These are phyloP conservation scores for Phaethornis superciliosus DNA, from an alignment of 2,113 vertebrate genomes.

Conservation along the genomic window DNA sequence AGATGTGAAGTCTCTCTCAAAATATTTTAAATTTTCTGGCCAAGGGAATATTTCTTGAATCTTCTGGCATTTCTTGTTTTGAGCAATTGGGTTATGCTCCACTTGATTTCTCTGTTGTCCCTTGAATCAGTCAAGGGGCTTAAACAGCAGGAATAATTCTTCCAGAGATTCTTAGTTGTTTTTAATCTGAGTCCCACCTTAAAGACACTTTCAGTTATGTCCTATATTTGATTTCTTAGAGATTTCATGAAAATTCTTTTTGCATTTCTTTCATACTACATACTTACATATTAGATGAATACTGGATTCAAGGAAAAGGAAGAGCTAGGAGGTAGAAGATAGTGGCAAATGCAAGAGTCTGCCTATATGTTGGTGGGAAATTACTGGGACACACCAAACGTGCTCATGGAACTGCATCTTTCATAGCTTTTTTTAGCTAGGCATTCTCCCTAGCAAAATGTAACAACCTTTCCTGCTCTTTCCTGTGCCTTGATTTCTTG, in stretches of 20 bases:
- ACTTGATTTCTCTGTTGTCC: background rate
- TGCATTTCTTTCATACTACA: background rate
- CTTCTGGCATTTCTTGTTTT: background rate
- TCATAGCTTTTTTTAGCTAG: background rate
- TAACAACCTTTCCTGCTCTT: background rate
- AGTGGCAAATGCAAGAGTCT: background rate
- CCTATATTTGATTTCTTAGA: background rate
- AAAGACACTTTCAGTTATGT: background rate
- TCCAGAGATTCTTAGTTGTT: background rate
- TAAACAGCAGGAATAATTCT: background rate
- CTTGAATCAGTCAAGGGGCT: background rate
- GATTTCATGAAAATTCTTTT: background rate
- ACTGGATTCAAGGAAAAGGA: background rate
- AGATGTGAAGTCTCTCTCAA: background rate
- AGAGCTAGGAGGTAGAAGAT: background rate
- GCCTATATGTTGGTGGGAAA: background rate
- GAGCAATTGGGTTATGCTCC: background rate
- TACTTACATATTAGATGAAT: background rate
- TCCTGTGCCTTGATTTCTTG: background rate
- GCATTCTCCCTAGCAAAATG: background rate
- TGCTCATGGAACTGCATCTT: background rate
- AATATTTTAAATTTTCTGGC: background rate
- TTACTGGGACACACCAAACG: background rate
- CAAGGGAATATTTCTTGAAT: background rate
- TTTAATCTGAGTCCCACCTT: background rate